Evolutionary conservation across 2,888 invertebrate genomes (phyloP), one percentile per base, ranked within the genome.

Genomic region (Patella caerulea): DNA sequence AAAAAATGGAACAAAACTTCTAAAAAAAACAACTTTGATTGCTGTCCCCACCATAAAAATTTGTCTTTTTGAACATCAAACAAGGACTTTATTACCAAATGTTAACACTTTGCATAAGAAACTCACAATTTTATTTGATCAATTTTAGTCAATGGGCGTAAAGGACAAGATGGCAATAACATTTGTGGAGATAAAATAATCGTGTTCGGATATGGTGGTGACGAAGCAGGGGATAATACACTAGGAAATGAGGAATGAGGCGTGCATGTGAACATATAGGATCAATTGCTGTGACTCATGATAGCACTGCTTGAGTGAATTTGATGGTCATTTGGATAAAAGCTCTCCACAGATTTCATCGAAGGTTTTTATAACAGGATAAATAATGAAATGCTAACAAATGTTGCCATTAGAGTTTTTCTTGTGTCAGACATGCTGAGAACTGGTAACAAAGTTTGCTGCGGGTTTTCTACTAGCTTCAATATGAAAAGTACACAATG

Each of bases 261-360:
- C 65, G 65, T 65, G 65, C 7, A 24, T 24, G 19, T 11, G 24
- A 65, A 9, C 24, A 11, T 19, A 24, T 24, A 19, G 19, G 65
- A 65, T 65, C 65, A 65, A 65, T 65, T 24, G 19, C 19, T 24
- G 24, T 65, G 65, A 65, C 65, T 65, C 65, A 65, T 15, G 65
- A 65, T 19, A 24, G 19, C 65, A 24, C 14, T 65, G 65, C 65
- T 65, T 65, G 19, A 24, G 11, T 65, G 65, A 65, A 19, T 65
- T 65, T 65, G 65, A 65, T 65, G 65, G 65, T 65, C 65, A 65
- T 65, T 65, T 65, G 24, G 65, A 65, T 65, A 65, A 65, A 65
- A 14, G 65, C 19, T 9, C 24, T 14, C 65, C 24, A 24, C 24
- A 11, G 65, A 19, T 24, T 19, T 24, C 65, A 65, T 15, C 12